Evolutionary conservation across 2,797 vertebrate genomes (phyloP).

Genomic region (Artibeus lituratus): DNA sequence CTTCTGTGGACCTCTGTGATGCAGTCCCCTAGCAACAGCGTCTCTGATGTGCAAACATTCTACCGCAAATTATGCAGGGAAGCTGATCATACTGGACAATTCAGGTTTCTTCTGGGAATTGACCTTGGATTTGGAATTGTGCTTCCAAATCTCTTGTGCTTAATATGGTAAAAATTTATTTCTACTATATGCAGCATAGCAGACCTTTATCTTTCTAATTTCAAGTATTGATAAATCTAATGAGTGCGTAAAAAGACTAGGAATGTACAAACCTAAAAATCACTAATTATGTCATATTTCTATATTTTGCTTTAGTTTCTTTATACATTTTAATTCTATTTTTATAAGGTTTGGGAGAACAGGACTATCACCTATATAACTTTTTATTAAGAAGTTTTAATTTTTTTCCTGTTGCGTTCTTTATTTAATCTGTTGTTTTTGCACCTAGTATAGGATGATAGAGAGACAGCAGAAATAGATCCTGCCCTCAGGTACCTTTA

Average conservation of each 20-base stretch:
- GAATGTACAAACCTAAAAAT: not conserved
- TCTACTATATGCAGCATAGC: not conserved
- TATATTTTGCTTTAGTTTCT: not conserved
- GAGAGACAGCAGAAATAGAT: not conserved
- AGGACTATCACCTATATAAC: not conserved
- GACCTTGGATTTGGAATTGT: conserved; percentile 42
- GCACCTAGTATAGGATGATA: not conserved
- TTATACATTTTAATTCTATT: not conserved
- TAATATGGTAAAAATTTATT: conserved; percentile 53
- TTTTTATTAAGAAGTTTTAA: not conserved
- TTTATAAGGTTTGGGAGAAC: not conserved
- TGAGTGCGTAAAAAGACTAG: not conserved
- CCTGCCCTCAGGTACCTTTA: not conserved
- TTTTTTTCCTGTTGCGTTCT: not conserved
- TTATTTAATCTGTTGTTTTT: conserved; percentile 28
- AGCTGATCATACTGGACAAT: not conserved
- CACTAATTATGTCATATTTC: not conserved
- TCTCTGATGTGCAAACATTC: conserved; percentile 43
- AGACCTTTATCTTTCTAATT: not conserved
- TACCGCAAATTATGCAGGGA: not conserved
- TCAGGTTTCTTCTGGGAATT: conserved; percentile 32
- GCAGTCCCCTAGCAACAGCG: conserved; percentile 55
- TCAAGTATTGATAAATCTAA: not conserved
- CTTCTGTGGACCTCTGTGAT: conserved; percentile 48
- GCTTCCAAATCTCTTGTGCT: not conserved